Conservation (phyloP, 2,888 invertebrate species). For the Lucinisca nassula region DNA sequence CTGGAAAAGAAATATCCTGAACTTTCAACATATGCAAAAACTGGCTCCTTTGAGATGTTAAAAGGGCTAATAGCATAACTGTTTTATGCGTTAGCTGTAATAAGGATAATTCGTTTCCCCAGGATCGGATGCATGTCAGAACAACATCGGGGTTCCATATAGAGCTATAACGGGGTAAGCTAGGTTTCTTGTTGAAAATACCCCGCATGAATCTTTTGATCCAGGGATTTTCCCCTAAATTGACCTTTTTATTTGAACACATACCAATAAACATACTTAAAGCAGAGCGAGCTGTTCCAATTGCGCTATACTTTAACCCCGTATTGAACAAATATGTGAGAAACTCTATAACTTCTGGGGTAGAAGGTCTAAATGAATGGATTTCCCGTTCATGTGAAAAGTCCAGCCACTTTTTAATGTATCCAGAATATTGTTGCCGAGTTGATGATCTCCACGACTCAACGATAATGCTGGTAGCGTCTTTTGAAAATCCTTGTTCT, state of each 20-base stretch:
- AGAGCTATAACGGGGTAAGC: background rate
- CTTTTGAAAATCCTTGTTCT: conserved; percentile 31
- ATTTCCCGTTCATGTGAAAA: conserved; percentile 39
- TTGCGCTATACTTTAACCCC: conserved; percentile 33
- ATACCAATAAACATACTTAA: no score
- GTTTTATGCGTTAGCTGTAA: background rate
- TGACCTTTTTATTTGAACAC: no score
- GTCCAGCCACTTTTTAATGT: conserved; percentile 45
- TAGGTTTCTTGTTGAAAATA: background rate
- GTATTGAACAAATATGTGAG: conserved; percentile 30
- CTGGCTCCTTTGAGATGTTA: conserved; percentile 23
- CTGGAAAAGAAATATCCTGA: background rate
- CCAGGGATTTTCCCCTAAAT: no score
- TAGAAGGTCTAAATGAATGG: conserved; percentile 37
- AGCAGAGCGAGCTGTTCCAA: conserved; percentile 48
- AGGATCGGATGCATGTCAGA: background rate
- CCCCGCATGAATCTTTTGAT: background rate
- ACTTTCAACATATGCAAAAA: background rate
- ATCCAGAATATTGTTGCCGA: conserved; percentile 44
- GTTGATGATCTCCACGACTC: conserved; percentile 44
- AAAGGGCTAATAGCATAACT: conserved; percentile 11
- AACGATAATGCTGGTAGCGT: conserved; percentile 39
- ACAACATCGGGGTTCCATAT: background rate
- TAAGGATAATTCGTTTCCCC: background rate
- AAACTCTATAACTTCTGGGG: conserved; percentile 39